Conservation (phyloP, 2,113 vertebrate species). For the Amblyopsis rosae region DNA sequence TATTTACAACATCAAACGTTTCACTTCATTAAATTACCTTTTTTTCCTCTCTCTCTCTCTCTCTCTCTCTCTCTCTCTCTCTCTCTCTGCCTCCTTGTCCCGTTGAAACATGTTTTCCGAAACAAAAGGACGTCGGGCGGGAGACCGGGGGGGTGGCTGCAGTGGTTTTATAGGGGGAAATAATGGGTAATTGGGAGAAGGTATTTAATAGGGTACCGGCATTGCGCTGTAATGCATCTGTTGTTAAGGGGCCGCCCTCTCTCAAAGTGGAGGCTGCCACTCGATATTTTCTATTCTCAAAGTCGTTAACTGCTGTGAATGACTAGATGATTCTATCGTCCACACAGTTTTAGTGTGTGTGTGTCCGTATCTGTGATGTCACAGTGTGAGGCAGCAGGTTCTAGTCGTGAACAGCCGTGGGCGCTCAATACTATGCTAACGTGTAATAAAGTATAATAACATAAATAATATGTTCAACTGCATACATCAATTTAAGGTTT, state of each 20-base stretch:
- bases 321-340: slow-evolving; percentile 37
- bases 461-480: too few relatives aligned
- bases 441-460: too few relatives aligned
- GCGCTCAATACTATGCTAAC: neutral
- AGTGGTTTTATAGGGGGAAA: slow-evolving; percentile 80
- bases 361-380: slow-evolving; percentile 31
- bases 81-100: slow-evolving; percentile 46
- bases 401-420: neutral
- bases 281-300: slow-evolving; percentile 52
- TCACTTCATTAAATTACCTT: slow-evolving; percentile 81
- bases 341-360: slow-evolving; percentile 14
- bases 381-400: slow-evolving; percentile 6
- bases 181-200: slow-evolving; percentile 82
- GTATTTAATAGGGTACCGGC: slow-evolving; percentile 81
- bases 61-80: slow-evolving; percentile 24
- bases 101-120: slow-evolving; percentile 79
- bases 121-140: slow-evolving; percentile 72
- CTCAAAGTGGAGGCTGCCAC: slow-evolving; percentile 46
- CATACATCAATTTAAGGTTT: too few relatives aligned
- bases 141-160: slow-evolving; percentile 62
- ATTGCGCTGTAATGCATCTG: slow-evolving; percentile 69
- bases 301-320: slow-evolving; percentile 44
- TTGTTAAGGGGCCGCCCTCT: slow-evolving; percentile 50
- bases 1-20: slow-evolving; percentile 84
- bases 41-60: slow-evolving; percentile 39